Evolutionary conservation across 1,140 invertebrate species (phyloP), one percentile per base, ranked within the genome.

Genomic region (Drosophila eugracilis): DNA sequence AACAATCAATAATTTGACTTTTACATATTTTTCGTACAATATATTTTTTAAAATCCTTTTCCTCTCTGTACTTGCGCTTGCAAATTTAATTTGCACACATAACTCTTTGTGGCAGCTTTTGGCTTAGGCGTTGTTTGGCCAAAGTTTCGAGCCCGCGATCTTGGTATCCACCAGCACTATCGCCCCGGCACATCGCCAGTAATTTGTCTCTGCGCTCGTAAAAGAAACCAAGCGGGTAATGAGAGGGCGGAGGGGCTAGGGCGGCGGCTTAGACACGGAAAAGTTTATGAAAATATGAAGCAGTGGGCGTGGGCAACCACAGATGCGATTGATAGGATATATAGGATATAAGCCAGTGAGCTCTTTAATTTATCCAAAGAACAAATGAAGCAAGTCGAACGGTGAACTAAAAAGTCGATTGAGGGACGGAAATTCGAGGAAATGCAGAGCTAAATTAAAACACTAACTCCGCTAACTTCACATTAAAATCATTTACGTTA

Each of bases 201-300:
- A 78, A 86, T 86, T 86, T 86, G 83, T 86, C 83, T 86, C 83
- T 88, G 83, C 83, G 60, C 81, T 83, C 70, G 78, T 83, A 83
- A 83, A 83, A 84, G 65, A 19, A 65, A 60, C 24, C 45, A 49
- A 34, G 34, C 28, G 37, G 34, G 36, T 30, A 14, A 45, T 10
- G 19, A 3, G 22, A 5, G 49, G 37, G 5, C 26, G 5, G 5
- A 28, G 26, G 0, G 26, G 26, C 1, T 5, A 19, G 22, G 39
- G 54, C 36, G 44, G 41, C 52, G 57, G 24, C 70, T 83, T 75
- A 75, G 74, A 78, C 49, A 59, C 69, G 57, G 45, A 66, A 74
- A 81, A 75, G 17, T 44, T 65, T 69, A 79, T 70, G 59, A 66
- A 81, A 74, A 75, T 84, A 78, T 78, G 47, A 78, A 45, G 63